phyloP scores from a whole-genome alignment of 2,888 invertebrate genomes.

The Aquatica leii region DNA sequence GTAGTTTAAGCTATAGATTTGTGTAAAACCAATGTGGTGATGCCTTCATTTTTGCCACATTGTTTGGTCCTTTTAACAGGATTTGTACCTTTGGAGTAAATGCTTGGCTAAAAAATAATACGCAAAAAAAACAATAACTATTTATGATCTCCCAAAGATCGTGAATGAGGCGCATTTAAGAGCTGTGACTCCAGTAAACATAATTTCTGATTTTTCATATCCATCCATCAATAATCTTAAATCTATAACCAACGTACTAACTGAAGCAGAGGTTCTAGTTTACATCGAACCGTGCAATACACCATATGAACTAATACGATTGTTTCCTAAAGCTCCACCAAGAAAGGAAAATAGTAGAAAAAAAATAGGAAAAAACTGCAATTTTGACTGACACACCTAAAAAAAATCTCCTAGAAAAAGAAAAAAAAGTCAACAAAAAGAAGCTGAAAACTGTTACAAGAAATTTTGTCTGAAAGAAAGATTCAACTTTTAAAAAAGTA shows the following conservation, averaged over 20 bases:
- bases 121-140: conserved; percentile 56
- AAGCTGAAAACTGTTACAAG: not conserved
- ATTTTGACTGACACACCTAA: conserved; percentile 49
- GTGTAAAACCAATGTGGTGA: not conserved
- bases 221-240: not conserved
- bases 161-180: conserved; percentile 46
- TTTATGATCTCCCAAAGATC: conserved; percentile 56
- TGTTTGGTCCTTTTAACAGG: conserved; percentile 4
- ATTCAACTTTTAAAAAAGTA: not conserved
- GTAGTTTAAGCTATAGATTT: conserved; percentile 5
- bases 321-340: conserved; percentile 40
- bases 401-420: conserved; percentile 31
- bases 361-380: conserved; percentile 44
- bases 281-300: no score
- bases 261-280: no score
- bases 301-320: conserved; percentile 6
- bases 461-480: no score
- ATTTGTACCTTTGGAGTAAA: conserved; percentile 34
- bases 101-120: conserved; percentile 52
- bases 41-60: not conserved
- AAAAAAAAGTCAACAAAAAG: conserved; percentile 1
- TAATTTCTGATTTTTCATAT: conserved; percentile 48
- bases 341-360: conserved; percentile 39
- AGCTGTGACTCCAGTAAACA: conserved; percentile 53
- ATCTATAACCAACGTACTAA: no score